phyloP scores from a whole-genome alignment of 2,113 vertebrate genomes.

The Nestor notabilis region DNA sequence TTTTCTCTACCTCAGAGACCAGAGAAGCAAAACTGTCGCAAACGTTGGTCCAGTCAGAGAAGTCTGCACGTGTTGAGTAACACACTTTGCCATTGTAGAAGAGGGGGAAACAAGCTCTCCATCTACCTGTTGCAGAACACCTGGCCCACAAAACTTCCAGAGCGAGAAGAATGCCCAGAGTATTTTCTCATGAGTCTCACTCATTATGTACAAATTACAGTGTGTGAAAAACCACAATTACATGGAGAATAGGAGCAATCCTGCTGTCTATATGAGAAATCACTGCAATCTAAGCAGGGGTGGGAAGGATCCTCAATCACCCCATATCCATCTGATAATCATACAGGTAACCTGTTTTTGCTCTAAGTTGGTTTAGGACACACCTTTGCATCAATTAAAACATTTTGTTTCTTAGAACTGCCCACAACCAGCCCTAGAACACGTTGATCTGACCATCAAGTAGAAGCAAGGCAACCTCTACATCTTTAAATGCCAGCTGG shows the following conservation, averaged over 20 bases:
- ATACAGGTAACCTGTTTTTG: neutral
- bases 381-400: neutral
- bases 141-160: neutral
- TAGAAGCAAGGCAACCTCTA: neutral
- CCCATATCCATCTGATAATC: neutral
- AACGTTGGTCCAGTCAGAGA: neutral
- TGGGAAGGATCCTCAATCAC: neutral
- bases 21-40: neutral
- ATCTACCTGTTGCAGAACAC: neutral
- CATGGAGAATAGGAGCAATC: neutral
- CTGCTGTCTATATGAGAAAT: neutral
- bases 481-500: neutral
- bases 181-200: neutral
- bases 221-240: neutral
- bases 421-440: neutral
- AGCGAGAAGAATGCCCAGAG: neutral
- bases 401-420: neutral
- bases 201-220: neutral
- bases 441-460: neutral
- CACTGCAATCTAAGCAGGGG: neutral
- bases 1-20: neutral
- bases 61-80: neutral
- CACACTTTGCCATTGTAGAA: neutral
- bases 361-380: neutral
- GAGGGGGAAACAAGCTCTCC: neutral